Evolutionary conservation across 64 coral and sea anemone species (phyloP).

Genomic region (Montipora cactus): DNA sequence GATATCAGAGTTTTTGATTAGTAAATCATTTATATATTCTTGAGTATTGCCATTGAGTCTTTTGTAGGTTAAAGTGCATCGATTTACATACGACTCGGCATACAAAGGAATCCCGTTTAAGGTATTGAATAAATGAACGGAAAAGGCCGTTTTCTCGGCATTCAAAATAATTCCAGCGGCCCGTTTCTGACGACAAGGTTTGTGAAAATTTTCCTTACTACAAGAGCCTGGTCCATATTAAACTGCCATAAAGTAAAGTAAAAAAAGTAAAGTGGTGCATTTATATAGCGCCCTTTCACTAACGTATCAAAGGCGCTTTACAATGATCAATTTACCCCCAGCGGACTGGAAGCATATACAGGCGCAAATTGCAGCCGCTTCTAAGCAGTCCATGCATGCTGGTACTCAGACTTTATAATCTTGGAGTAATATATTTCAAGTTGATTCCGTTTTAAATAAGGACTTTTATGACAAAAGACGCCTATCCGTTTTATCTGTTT

Average conservation of each 20-base stretch:
- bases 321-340: too few relatives aligned
- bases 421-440: slow-evolving; percentile 13
- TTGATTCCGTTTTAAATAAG: slow-evolving; percentile 4
- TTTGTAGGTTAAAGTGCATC: not conserved
- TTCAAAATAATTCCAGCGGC: slow-evolving; percentile 26
- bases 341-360: too few relatives aligned
- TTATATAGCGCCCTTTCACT: too few relatives aligned
- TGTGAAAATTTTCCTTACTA: not conserved
- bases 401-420: not conserved
- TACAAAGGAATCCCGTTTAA: slow-evolving; percentile 23
- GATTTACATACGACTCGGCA: slow-evolving; percentile 14
- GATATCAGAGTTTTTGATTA: too few relatives aligned
- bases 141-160: slow-evolving; percentile 5
- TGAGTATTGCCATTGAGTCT: not conserved
- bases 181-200: slow-evolving; percentile 23
- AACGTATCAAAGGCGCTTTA: too few relatives aligned
- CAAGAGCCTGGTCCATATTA: not conserved
- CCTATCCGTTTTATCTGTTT: slow-evolving; percentile 33
- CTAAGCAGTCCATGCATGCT: too few relatives aligned
- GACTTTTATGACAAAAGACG: slow-evolving; percentile 10
- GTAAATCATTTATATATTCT: not conserved
- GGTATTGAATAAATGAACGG: slow-evolving; percentile 19
- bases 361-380: too few relatives aligned
- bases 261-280: too few relatives aligned
- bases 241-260: not conserved